phyloP scores from a whole-genome alignment of 2,113 vertebrate species.

The Plectropomus leopardus region DNA sequence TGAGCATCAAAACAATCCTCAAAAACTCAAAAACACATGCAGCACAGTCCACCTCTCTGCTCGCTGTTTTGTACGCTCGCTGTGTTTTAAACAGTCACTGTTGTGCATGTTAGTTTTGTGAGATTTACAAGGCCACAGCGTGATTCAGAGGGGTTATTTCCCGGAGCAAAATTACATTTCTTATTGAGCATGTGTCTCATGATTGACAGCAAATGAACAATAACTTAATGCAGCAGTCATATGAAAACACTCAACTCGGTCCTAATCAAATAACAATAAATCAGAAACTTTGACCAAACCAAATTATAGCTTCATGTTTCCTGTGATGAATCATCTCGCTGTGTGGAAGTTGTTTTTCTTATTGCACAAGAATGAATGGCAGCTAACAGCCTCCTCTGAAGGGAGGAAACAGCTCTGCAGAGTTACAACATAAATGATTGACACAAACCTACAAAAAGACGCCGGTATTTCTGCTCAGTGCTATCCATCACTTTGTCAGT shows the following conservation, averaged over 20 bases:
- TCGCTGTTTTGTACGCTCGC: neutral
- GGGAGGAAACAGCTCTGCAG: conserved; percentile 38
- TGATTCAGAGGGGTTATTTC: neutral
- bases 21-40: neutral
- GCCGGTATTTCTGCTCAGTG: neutral
- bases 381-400: conserved; percentile 50
- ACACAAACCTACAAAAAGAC: conserved; percentile 19
- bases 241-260: conserved; percentile 19
- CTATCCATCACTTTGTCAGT: conserved; percentile 39
- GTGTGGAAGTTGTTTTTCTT: conserved; percentile 49
- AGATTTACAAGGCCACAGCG: neutral
- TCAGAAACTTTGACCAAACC: neutral
- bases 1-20: neutral
- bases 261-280: conserved; percentile 27
- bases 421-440: conserved; percentile 41
- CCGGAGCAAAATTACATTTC: neutral
- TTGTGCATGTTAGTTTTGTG: neutral
- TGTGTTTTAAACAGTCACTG: neutral
- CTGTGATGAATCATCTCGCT: conserved; percentile 56
- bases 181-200: neutral
- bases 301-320: conserved; percentile 53
- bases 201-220: conserved; percentile 28
- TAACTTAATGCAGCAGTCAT: conserved; percentile 13
- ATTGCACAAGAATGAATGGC: conserved; percentile 42
- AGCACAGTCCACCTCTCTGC: neutral